A percentile compares a stretch with the other conserved stretches of the same genome.
phyloP scores from a whole-genome alignment of 2,113 vertebrate genomes.

The Sakesphorus luctuosus region DNA sequence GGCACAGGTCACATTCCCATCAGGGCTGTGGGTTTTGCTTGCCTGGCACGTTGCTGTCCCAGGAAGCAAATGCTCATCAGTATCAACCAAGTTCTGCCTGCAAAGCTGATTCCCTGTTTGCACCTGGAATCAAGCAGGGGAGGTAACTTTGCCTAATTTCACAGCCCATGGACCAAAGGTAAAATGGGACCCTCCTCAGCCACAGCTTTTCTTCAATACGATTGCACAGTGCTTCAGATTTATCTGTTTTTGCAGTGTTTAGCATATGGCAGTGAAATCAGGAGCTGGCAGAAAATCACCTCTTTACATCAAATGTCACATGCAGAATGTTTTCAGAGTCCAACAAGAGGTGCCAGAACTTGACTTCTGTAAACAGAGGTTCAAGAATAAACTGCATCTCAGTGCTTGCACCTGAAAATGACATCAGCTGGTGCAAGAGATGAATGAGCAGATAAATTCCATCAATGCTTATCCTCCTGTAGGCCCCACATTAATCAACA shows the following conservation, averaged over 20 bases:
- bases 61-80: not conserved
- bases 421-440: not conserved
- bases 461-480: not conserved
- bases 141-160: not conserved
- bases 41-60: not conserved
- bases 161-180: not conserved
- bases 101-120: not conserved
- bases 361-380: not conserved
- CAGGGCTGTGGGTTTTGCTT: not conserved
- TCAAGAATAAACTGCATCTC: not conserved
- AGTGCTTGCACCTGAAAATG: not conserved
- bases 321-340: not conserved
- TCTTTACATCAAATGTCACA: not conserved
- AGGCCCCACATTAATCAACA: not conserved
- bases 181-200: not conserved
- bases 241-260: not conserved
- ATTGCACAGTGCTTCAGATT: not conserved
- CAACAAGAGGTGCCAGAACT: not conserved
- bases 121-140: not conserved
- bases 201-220: not conserved
- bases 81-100: not conserved
- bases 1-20: not conserved
- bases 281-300: not conserved
- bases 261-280: not conserved
- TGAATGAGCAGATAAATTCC: not conserved